A percentile compares a stretch with the other conserved stretches of the same genome.
Evolutionary conservation across 2,113 vertebrate species (phyloP).

Genomic region (Lucifuga dentata): DNA sequence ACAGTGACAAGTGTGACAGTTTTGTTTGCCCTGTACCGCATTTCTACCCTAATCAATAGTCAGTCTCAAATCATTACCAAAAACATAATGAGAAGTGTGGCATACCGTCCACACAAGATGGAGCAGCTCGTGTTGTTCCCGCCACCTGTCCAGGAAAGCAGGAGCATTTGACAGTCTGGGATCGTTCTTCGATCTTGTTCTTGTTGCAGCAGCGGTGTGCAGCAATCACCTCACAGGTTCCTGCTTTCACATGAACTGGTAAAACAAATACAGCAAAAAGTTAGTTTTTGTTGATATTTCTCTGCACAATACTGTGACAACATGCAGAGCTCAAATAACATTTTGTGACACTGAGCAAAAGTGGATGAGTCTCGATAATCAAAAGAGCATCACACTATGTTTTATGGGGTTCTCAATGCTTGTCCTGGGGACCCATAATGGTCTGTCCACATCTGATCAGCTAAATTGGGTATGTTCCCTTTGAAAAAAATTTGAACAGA

Average conservation of each 20-base stretch:
- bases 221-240: constrained; percentile 95
- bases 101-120: constrained; percentile 97
- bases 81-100: constrained; percentile 36
- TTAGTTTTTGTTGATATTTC: neutral
- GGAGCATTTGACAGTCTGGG: constrained; percentile 98
- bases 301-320: neutral
- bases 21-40: neutral
- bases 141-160: constrained; percentile 98
- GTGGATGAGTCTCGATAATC: too few species aligned
- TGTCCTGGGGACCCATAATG: too few species aligned
- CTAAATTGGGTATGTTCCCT: too few species aligned
- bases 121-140: constrained; percentile 92
- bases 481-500: too few species aligned
- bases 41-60: constrained; percentile 41
- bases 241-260: constrained; percentile 91
- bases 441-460: too few species aligned
- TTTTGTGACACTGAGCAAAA: too few species aligned
- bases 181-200: constrained; percentile 97
- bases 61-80: constrained; percentile 39
- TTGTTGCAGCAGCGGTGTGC: constrained; percentile 97
- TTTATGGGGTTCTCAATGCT: too few species aligned
- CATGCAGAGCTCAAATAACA: too few species aligned
- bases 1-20: constrained; percentile 54
- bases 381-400: too few species aligned
- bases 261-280: constrained; percentile 35